Evolutionary conservation across 2,797 vertebrate genomes (phyloP).

Genomic region (Cuculus canorus): DNA sequence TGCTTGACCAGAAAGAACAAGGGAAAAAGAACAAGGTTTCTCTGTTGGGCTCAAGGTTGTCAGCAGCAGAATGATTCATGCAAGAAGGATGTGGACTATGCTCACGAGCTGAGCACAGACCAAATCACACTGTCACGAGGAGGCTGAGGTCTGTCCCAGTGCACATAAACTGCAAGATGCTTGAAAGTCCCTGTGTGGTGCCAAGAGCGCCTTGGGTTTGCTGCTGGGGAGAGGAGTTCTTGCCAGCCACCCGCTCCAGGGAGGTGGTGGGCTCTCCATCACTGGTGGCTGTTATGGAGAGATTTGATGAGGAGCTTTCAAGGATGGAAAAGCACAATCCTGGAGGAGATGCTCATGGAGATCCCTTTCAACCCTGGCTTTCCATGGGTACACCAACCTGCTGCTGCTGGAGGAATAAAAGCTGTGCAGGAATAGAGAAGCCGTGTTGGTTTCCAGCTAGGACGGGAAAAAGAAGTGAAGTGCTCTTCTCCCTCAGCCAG

Average conservation of each 20-base stretch:
- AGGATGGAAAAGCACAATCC: not conserved
- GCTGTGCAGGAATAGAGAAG: not conserved
- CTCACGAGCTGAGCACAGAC: not conserved
- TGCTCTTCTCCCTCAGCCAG: not conserved
- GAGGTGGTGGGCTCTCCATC: not conserved
- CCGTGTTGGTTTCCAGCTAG: not conserved
- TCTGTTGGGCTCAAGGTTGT: constrained; percentile 29
- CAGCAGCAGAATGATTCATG: constrained; percentile 21
- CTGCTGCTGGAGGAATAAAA: not conserved
- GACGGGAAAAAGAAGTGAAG: not conserved
- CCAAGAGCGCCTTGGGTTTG: not conserved
- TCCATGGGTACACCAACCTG: not conserved
- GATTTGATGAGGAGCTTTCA: not conserved
- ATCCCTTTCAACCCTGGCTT: not conserved
- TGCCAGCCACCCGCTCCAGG: not conserved
- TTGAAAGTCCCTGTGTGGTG: accelerated
- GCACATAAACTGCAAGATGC: not conserved
- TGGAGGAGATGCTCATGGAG: not conserved
- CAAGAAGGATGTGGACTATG: not conserved
- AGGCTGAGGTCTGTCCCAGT: not conserved
- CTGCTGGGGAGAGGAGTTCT: not conserved
- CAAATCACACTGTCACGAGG: not conserved
- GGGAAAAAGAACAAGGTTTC: not conserved
- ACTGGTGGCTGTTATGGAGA: accelerated
- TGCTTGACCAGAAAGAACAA: not conserved